phyloP scores from a whole-genome alignment of 2,888 invertebrate species.

The Furcula furcula region DNA sequence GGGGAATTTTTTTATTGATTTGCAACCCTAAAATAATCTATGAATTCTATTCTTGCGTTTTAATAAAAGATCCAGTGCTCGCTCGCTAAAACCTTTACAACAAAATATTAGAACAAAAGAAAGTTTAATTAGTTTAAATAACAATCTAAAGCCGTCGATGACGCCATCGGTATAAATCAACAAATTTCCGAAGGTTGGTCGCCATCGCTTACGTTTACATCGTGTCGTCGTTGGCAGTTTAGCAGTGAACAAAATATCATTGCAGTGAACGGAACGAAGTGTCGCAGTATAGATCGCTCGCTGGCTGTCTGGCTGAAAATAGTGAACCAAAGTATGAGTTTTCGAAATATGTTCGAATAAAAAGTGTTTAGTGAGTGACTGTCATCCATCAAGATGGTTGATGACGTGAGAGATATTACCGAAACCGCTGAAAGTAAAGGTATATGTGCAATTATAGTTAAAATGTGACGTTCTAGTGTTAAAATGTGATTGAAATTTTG shows the following conservation, averaged over 20 bases:
- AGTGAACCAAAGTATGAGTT: slow-evolving; percentile 80
- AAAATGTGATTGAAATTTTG: slow-evolving; percentile 72
- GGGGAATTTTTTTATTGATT: too few species aligned
- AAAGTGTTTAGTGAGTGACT: slow-evolving; percentile 79
- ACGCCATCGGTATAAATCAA: slow-evolving; percentile 36
- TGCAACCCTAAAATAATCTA: too few species aligned
- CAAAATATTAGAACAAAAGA: too few species aligned
- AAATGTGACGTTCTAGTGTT: slow-evolving; percentile 72
- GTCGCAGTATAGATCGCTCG: slow-evolving; percentile 78
- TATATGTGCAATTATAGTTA: slow-evolving; percentile 72
- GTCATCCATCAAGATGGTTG: slow-evolving; percentile 81
- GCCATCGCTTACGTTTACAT: slow-evolving; percentile 47
- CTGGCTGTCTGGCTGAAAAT: slow-evolving; percentile 79
- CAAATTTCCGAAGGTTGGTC: slow-evolving; percentile 37
- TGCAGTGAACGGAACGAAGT: slow-evolving; percentile 80
- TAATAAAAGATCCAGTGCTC: too few species aligned
- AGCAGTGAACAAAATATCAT: too few species aligned
- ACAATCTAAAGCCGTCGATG: slow-evolving; percentile 14
- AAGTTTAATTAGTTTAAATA: too few species aligned
- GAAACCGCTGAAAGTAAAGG: slow-evolving; percentile 81
- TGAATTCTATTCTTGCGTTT: too few species aligned
- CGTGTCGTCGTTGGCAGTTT: slow-evolving; percentile 62
- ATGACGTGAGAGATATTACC: slow-evolving; percentile 78
- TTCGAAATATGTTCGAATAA: slow-evolving; percentile 81
- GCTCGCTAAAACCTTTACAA: too few species aligned